A percentile compares a stretch with the other conserved stretches of the same genome.
Evolutionary conservation across 2,888 invertebrate species (phyloP).

Genomic region (Noctua pronuba): DNA sequence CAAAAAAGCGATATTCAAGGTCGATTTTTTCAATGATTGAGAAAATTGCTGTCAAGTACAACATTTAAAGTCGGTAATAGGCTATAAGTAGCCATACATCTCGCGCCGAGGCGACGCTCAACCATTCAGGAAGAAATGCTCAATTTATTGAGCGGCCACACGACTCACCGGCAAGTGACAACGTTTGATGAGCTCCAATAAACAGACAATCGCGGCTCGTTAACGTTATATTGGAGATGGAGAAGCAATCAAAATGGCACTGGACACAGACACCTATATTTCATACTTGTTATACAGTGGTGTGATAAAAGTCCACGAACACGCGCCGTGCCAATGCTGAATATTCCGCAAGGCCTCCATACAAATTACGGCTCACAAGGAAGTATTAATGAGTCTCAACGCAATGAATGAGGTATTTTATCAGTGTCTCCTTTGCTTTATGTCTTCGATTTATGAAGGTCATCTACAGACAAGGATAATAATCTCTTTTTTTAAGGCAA

Average conservation of each 20-base stretch:
- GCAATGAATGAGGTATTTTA: conserved; percentile 47
- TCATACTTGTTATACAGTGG: conserved; percentile 9
- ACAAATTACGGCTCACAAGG: conserved; percentile 54
- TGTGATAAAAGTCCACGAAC: conserved; percentile 28
- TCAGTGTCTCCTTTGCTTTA: conserved; percentile 52
- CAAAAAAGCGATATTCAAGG: conserved; percentile 31
- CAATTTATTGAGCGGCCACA: conserved; percentile 48
- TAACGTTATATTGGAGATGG: conserved; percentile 58
- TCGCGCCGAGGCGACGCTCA: conserved; percentile 28
- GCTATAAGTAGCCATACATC: conserved; percentile 23
- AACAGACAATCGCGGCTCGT: conserved; percentile 66
- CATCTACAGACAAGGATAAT: conserved; percentile 27
- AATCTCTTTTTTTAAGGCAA: conserved; percentile 13
- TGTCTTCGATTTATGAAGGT: conserved; percentile 45
- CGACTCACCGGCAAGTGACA: conserved; percentile 37
- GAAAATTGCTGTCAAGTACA: conserved; percentile 37
- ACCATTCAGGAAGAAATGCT: conserved; percentile 60
- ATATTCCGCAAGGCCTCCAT: conserved; percentile 52
- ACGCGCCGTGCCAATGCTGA: conserved; percentile 45
- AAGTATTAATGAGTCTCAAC: conserved; percentile 54
- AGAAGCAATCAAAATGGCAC: conserved; percentile 57
- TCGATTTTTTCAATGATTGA: conserved; percentile 31
- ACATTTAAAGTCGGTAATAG: conserved; percentile 21
- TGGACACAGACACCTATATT: conserved; percentile 33
- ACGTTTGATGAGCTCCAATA: conserved; percentile 63